These are phyloP conservation scores for Dromiciops gliroides DNA, from an alignment of 2,113 vertebrate genomes.

Conservation along the genomic window DNA sequence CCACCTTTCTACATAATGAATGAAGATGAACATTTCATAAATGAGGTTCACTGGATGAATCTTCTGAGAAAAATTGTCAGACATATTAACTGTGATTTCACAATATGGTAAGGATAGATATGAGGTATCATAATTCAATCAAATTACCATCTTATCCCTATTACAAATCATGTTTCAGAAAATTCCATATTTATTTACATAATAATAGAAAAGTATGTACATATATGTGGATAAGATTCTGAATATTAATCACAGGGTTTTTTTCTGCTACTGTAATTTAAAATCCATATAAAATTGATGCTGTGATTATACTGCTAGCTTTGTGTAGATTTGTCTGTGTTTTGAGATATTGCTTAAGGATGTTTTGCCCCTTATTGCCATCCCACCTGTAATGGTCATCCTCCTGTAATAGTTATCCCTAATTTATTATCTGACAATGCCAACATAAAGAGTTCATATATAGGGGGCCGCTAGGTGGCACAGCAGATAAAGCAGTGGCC, in stretches of 20 bases:
- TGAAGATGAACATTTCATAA: neutral
- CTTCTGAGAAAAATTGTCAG: neutral
- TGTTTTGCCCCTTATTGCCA: neutral
- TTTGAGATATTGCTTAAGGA: neutral
- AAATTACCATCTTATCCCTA: neutral
- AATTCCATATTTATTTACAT: neutral
- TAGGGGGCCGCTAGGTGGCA: too few species aligned
- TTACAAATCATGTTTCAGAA: neutral
- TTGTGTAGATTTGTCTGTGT: too few species aligned
- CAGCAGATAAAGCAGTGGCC: too few species aligned
- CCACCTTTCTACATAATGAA: neutral
- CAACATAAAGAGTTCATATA: neutral
- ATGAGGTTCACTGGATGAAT: neutral
- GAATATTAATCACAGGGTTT: neutral
- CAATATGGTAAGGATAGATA: neutral
- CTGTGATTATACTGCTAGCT: neutral
- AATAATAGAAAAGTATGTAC: neutral
- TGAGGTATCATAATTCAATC: neutral
- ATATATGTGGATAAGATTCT: neutral
- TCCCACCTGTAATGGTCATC: neutral
- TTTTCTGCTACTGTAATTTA: too few species aligned
- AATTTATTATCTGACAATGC: neutral
- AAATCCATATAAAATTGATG: neutral
- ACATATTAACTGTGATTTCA: neutral
- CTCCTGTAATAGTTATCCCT: conserved; percentile 4